Evolutionary conservation across 2,797 vertebrate species (phyloP).

Genomic region (Lepus oiostolus): DNA sequence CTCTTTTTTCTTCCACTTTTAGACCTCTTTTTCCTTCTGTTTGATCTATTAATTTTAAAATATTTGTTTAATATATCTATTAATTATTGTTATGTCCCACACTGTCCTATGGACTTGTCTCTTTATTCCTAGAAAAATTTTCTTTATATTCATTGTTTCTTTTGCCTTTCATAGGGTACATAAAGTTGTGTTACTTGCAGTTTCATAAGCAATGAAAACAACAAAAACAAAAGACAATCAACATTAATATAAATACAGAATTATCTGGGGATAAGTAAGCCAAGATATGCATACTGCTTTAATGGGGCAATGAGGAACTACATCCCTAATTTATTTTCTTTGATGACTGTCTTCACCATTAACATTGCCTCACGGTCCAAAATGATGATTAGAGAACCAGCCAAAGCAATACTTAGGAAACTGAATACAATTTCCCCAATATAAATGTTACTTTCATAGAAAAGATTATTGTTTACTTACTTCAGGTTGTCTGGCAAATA

Average conservation of each 20-base stretch:
- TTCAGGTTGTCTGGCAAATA: neutral
- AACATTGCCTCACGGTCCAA: neutral
- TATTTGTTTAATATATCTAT: neutral
- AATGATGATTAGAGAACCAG: neutral
- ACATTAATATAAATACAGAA: neutral
- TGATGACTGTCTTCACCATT: neutral
- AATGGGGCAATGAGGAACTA: neutral
- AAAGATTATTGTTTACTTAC: neutral
- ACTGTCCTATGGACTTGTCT: neutral
- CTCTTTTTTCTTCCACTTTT: neutral
- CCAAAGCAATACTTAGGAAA: neutral
- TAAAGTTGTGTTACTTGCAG: neutral
- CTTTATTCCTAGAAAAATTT: neutral
- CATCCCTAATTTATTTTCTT: neutral
- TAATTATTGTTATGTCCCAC: neutral
- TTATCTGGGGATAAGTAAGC: neutral
- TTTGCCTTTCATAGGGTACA: neutral
- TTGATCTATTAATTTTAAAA: neutral
- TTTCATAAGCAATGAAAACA: neutral
- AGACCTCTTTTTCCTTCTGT: neutral
- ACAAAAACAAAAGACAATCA: neutral
- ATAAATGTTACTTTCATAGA: neutral
- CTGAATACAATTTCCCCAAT: rapidly evolving
- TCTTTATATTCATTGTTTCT: neutral
- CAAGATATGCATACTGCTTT: neutral